These are phyloP conservation scores for Leiothrix lutea DNA, from an alignment of 2,113 vertebrate species.

Conservation along the genomic window DNA sequence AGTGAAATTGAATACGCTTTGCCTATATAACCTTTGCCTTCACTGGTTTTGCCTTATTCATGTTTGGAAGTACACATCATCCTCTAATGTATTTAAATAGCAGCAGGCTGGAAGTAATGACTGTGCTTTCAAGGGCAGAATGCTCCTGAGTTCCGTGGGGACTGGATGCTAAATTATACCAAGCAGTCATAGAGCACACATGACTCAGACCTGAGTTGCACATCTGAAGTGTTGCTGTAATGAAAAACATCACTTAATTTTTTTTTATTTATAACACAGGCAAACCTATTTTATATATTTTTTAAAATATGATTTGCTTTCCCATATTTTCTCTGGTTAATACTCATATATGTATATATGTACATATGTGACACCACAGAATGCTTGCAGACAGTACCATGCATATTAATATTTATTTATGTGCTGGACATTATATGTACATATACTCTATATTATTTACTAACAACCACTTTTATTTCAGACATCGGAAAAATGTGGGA, in stretches of 20 bases:
- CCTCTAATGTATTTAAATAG: conserved; percentile 8
- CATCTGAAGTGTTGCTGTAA: not conserved
- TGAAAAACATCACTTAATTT: not conserved
- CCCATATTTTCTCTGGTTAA: not conserved
- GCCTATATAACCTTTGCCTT: conserved; percentile 23
- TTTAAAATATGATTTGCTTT: not conserved
- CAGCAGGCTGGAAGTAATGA: conserved; percentile 32
- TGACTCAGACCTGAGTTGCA: not conserved
- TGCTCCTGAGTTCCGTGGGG: not conserved
- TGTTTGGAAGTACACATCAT: not conserved
- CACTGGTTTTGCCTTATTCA: not conserved
- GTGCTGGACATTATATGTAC: not conserved
- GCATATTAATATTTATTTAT: not conserved
- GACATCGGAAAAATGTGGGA: conserved; percentile 17
- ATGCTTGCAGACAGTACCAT: not conserved
- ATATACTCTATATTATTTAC: not conserved
- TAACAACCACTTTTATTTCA: conserved; percentile 33
- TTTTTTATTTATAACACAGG: not conserved
- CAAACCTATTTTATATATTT: not conserved
- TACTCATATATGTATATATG: not conserved
- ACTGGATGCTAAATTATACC: not conserved
- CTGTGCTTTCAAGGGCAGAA: not conserved
- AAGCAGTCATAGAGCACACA: not conserved
- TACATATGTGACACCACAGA: not conserved
- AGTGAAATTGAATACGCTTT: not conserved